Percentiles rank a stretch among this genome's conserved stretches.
phyloP scores from a whole-genome alignment of 2,113 vertebrate genomes.

The Pardalotus punctatus region DNA sequence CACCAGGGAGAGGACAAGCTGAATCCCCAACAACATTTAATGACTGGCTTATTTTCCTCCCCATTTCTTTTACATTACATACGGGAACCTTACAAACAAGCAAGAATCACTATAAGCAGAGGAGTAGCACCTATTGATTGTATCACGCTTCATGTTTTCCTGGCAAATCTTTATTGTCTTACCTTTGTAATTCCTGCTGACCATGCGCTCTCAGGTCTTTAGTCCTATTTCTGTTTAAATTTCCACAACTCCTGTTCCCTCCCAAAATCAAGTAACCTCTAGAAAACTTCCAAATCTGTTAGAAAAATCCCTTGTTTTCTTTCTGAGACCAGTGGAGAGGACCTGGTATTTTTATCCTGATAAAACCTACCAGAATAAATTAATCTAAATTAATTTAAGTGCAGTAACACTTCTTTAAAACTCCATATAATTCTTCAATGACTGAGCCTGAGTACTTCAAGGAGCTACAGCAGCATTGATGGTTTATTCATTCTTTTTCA shows the following conservation, averaged over 20 bases:
- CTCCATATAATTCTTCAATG: not conserved
- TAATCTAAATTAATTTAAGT: not conserved
- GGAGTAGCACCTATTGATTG: not conserved
- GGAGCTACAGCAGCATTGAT: not conserved
- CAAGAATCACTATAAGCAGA: conserved; percentile 4
- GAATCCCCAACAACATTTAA: conserved; percentile 31
- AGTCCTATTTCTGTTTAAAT: not conserved
- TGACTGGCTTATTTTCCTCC: conserved; percentile 35
- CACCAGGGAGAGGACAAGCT: not conserved
- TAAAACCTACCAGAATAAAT: not conserved
- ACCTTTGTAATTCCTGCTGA: conserved; percentile 9
- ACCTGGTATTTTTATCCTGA: not conserved
- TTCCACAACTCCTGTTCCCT: not conserved
- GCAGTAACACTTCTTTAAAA: not conserved
- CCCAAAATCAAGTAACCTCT: not conserved
- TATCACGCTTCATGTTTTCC: not conserved
- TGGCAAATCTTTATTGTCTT: conserved; percentile 15
- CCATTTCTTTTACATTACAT: conserved; percentile 42
- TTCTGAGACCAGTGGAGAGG: not conserved
- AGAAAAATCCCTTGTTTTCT: not conserved
- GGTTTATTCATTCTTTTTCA: not conserved
- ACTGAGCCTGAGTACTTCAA: not conserved
- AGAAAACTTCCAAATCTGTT: not conserved
- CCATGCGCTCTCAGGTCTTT: not conserved
- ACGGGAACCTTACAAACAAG: not conserved